Evolutionary conservation across 2,113 vertebrate species (phyloP).

Genomic region (Glaucomys volans): DNA sequence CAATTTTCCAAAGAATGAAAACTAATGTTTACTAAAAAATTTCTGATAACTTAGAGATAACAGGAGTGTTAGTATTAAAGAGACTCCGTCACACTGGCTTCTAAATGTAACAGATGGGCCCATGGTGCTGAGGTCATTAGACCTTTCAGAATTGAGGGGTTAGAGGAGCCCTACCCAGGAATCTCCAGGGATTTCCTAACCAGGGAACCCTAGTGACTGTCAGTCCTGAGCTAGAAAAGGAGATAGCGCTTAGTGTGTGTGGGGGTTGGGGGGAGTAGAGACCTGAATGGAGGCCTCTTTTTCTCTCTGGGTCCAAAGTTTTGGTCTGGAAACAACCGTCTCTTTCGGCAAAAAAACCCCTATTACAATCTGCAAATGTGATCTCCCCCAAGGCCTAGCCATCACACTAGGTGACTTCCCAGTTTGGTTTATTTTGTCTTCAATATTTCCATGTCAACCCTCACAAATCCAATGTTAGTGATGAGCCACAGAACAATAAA

Average conservation of each 20-base stretch:
- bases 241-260: not conserved
- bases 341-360: not conserved
- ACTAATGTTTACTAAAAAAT: not conserved
- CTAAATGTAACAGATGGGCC: not conserved
- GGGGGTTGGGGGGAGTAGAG: too few species aligned
- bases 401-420: not conserved
- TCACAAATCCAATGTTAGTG: not conserved
- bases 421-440: not conserved
- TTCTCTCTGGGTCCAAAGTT: not conserved
- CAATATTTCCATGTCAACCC: not conserved
- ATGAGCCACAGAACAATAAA: not conserved
- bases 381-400: not conserved
- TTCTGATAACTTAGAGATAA: not conserved
- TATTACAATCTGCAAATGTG: not conserved
- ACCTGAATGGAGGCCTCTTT: not conserved
- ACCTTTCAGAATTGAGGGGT: accelerated
- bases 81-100: not conserved
- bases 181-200: not conserved
- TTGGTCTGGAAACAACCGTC: not conserved
- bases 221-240: not conserved
- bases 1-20: constrained; percentile 7
- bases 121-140: not conserved
- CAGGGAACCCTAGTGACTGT: not conserved
- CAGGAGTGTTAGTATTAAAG: not conserved
- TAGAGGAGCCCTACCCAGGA: not conserved